Evolutionary conservation across 2,888 invertebrate species (phyloP).

Genomic region (Dioctria linearis): DNA sequence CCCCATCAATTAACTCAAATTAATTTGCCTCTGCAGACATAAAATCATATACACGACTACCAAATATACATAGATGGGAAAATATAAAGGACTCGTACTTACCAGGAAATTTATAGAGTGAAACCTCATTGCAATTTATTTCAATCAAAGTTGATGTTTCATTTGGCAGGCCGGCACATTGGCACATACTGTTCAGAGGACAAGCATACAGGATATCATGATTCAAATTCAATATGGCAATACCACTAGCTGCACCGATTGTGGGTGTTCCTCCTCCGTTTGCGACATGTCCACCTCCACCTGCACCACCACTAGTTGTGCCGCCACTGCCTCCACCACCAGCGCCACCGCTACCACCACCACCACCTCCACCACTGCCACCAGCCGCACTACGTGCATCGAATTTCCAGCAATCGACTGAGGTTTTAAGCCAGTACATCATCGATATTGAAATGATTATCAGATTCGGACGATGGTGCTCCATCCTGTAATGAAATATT

Average conservation of each 20-base stretch:
- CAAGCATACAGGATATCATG: conserved; percentile 70
- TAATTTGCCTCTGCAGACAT: not conserved
- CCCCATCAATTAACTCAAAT: conserved; percentile 7
- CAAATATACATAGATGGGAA: too few relatives aligned
- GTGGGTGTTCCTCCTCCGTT: too few relatives aligned
- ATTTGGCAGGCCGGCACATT: conserved; percentile 71
- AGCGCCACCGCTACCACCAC: conserved; percentile 57
- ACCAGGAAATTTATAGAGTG: conserved; percentile 72
- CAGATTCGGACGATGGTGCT: conserved; percentile 65
- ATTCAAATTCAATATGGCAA: conserved; percentile 67
- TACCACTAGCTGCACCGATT: conserved; percentile 59
- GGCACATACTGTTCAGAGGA: conserved; percentile 71
- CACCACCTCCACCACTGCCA: conserved; percentile 62
- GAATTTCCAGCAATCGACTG: conserved; percentile 70
- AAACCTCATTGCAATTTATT: conserved; percentile 72
- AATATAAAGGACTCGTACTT: conserved; percentile 59
- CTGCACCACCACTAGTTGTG: conserved; percentile 12
- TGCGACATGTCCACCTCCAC: not conserved
- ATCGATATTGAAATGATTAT: conserved; percentile 69
- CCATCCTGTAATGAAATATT: conserved; percentile 62
- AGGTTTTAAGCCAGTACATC: conserved; percentile 67
- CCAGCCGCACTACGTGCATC: conserved; percentile 64
- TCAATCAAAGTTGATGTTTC: conserved; percentile 71
- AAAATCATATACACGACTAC: not conserved
- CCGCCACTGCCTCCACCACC: conserved; percentile 54